Conservation (phyloP, 2,113 vertebrate genomes). For the Tonatia bakeri region DNA sequence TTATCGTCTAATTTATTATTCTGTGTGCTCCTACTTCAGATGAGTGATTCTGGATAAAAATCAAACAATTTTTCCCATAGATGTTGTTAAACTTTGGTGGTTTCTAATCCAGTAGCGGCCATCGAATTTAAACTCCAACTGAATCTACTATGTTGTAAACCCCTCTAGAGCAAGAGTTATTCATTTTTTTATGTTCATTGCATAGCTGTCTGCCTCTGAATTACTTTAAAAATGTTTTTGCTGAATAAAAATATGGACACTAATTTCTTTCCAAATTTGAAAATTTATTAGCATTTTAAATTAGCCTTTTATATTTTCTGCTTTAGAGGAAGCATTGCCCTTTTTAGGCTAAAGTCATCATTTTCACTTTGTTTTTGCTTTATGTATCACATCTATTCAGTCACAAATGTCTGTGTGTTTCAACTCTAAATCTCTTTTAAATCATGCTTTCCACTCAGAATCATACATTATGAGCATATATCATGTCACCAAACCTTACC, state of each 20-base stretch:
- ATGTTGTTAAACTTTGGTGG: background rate
- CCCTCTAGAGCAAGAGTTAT: background rate
- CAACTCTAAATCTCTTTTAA: background rate
- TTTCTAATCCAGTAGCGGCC: background rate
- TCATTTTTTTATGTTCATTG: background rate
- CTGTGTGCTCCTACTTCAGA: background rate
- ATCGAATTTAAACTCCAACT: background rate
- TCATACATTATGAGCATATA: background rate
- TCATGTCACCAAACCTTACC: background rate
- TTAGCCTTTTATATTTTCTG: background rate
- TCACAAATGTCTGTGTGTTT: background rate
- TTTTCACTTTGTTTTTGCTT: background rate
- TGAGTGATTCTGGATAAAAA: background rate
- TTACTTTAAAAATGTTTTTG: background rate
- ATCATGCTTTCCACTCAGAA: background rate
- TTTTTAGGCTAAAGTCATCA: background rate
- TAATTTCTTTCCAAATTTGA: background rate
- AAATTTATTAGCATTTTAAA: conserved; percentile 7
- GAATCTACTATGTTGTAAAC: background rate
- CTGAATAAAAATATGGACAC: background rate
- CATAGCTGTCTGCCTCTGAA: background rate
- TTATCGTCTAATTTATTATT: background rate
- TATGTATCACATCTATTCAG: background rate
- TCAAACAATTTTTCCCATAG: background rate
- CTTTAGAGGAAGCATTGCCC: background rate